Percentiles rank a stretch among this genome's conserved stretches.
Conservation (phyloP, 2,797 vertebrate species). For the Coccyzus lansbergi region DNA sequence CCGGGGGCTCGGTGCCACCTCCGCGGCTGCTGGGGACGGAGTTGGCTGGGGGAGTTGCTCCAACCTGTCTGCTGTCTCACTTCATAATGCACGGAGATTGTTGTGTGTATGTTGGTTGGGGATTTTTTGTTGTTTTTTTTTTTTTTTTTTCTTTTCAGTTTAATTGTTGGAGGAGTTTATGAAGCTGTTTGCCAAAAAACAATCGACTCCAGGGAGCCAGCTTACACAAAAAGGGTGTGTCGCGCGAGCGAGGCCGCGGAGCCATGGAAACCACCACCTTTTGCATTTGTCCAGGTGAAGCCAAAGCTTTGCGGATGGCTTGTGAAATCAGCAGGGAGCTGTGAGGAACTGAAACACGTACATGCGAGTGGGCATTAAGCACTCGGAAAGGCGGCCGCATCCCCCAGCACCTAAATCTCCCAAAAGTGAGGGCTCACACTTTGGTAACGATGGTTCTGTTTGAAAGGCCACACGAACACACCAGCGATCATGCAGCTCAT, state of each 20-base stretch:
- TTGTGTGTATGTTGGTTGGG: constrained; percentile 28
- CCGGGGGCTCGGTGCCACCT: not conserved
- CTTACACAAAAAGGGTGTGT: constrained; percentile 84
- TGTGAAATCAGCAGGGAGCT: constrained; percentile 47
- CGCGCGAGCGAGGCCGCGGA: constrained; percentile 61
- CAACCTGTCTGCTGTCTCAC: constrained; percentile 39
- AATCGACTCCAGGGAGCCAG: constrained; percentile 79
- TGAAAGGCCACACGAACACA: not conserved
- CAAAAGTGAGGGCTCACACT: not conserved
- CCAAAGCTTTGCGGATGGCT: constrained; percentile 46
- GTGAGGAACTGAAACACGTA: not conserved
- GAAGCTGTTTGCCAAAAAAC: constrained; percentile 80
- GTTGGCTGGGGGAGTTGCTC: constrained; percentile 7
- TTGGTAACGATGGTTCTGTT: fast-evolving
- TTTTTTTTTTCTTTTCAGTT: constrained; percentile 40
- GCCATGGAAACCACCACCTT: constrained; percentile 82
- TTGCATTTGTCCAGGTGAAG: constrained; percentile 75
- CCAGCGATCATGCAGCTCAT: fast-evolving
- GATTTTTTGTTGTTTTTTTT: not conserved
- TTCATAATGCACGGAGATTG: not conserved
- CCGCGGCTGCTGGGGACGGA: not conserved
- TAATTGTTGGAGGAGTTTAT: constrained; percentile 81
- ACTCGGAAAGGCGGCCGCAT: fast-evolving
- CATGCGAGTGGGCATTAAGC: not conserved
- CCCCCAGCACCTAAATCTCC: not conserved